Conservation (phyloP, 1,140 invertebrate species). For the Pemphigus obesinymphae region DNA sequence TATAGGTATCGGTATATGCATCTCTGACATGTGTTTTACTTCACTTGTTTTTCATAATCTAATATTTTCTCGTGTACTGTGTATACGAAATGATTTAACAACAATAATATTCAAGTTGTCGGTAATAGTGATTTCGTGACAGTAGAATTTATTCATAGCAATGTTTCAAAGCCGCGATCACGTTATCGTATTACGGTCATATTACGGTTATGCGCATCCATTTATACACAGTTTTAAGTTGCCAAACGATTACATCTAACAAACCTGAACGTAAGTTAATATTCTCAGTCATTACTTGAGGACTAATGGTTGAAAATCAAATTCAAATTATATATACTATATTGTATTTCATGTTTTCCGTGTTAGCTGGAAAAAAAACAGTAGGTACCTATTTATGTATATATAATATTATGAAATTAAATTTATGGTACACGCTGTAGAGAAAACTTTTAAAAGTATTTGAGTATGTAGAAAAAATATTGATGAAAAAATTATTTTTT, state of each 20-base stretch:
- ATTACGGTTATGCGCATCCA: not conserved
- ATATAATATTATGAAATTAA: no score
- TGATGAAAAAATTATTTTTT: no score
- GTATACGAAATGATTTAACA: not conserved
- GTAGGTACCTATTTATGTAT: no score
- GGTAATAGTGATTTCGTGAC: conserved; percentile 14
- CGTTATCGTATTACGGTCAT: not conserved
- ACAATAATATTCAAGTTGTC: not conserved
- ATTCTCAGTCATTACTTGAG: no score
- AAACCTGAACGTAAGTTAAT: not conserved
- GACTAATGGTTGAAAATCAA: not conserved
- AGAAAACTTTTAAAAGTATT: no score
- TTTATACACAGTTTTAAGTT: not conserved
- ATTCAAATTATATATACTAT: not conserved
- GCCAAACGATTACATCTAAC: not conserved
- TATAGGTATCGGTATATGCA: no score
- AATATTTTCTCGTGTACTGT: not conserved
- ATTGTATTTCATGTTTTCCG: no score
- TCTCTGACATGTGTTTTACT: not conserved
- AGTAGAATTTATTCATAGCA: not conserved
- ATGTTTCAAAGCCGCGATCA: not conserved
- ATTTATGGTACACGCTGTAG: no score
- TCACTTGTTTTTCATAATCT: not conserved
- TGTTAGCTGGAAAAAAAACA: no score
- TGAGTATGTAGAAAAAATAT: no score